A percentile compares a stretch with the other conserved stretches of the same genome.
Evolutionary conservation across 2,113 vertebrate species (phyloP).

Genomic region (Cygnus buccinator): DNA sequence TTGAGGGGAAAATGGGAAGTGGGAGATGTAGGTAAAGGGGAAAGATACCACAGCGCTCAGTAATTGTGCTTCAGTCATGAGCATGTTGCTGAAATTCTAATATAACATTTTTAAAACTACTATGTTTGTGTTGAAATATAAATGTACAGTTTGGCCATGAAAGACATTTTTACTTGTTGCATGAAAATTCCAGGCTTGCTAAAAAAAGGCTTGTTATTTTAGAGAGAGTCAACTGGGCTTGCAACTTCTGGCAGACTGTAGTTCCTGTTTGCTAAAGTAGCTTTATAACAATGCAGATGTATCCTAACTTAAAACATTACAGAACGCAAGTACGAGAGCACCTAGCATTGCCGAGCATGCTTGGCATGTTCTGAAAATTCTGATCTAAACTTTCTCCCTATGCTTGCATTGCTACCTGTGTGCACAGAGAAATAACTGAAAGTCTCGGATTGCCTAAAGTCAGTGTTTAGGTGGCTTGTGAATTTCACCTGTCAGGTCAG

Average conservation of each 20-base stretch:
- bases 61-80: not conserved
- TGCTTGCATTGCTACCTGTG: not conserved
- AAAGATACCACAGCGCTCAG: not conserved
- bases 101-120: not conserved
- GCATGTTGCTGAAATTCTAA: not conserved
- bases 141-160: not conserved
- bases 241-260: not conserved
- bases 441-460: not conserved
- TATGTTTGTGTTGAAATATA: not conserved
- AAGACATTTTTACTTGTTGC: not conserved
- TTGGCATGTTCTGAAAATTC: not conserved
- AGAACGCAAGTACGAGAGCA: slow-evolving; percentile 2
- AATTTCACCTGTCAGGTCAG: not conserved
- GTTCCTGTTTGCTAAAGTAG: slow-evolving; percentile 35
- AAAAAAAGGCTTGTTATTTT: slow-evolving; percentile 62
- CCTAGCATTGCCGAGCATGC: not conserved
- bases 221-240: not conserved
- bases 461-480: not conserved
- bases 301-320: not conserved
- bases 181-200: slow-evolving; percentile 46
- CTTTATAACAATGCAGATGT: slow-evolving; percentile 10
- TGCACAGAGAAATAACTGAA: not conserved
- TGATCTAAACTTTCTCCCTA: not conserved
- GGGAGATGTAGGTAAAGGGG: not conserved
- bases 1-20: not conserved